A percentile compares a stretch with the other conserved stretches of the same genome.
phyloP scores from a whole-genome alignment of 2,113 vertebrate genomes.

The Barnardius zonarius region DNA sequence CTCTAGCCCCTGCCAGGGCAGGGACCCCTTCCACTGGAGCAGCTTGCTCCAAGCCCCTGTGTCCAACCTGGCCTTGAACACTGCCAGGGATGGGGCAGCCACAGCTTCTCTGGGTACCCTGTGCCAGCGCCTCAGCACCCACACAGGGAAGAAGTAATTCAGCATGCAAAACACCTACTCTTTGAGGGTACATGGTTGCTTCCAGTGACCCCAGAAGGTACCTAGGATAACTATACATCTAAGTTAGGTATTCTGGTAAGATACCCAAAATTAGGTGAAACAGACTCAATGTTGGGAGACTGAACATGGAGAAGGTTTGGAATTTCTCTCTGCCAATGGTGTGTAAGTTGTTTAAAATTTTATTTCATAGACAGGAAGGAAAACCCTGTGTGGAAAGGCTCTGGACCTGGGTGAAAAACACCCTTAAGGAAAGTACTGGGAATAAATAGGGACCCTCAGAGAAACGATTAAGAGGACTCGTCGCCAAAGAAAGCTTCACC shows the following conservation, averaged over 20 bases:
- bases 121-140: not conserved
- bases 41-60: not conserved
- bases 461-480: accelerated
- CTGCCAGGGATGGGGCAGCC: too few relatives aligned
- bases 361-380: not conserved
- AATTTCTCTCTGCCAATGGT: not conserved
- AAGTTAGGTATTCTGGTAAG: not conserved
- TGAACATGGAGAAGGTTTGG: not conserved
- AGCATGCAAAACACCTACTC: not conserved
- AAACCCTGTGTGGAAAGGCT: accelerated
- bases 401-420: not conserved
- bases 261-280: not conserved
- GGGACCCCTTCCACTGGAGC: not conserved
- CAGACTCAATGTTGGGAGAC: not conserved
- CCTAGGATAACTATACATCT: not conserved
- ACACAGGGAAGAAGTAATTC: accelerated
- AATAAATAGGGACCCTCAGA: not conserved
- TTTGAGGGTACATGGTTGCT: not conserved
- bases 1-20: not conserved
- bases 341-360: accelerated
- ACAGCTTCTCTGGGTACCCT: too few relatives aligned
- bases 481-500: not conserved
- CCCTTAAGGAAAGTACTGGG: too few relatives aligned
- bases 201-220: not conserved
- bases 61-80: not conserved